Conservation (phyloP, 2,888 invertebrate species). For the Mythimna pallens region DNA sequence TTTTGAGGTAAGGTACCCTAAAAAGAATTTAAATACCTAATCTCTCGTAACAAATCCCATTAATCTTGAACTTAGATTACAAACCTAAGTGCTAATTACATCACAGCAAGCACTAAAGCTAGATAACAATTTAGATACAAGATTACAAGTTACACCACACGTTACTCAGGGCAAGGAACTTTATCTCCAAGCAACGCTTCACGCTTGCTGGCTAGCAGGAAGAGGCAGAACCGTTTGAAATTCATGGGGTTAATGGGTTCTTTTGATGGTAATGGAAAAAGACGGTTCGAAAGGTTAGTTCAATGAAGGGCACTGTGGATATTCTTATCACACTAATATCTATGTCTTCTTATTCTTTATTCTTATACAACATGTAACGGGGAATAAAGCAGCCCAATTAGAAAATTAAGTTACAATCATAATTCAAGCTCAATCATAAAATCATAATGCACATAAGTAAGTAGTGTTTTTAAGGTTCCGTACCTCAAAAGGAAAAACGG, state of each 20-base stretch:
- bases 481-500: no score
- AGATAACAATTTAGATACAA: constrained; percentile 9
- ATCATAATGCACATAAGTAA: no score
- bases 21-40: neutral
- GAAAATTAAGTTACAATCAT: no score
- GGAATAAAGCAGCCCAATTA: no score
- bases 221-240: constrained; percentile 46
- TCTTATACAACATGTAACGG: no score
- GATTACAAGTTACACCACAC: constrained; percentile 26
- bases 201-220: constrained; percentile 64
- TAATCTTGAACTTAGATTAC: constrained; percentile 19
- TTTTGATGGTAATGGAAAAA: constrained; percentile 22
- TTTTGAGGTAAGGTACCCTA: no score
- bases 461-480: no score
- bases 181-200: constrained; percentile 63
- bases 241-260: constrained; percentile 40
- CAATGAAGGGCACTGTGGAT: neutral
- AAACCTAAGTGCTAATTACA: constrained; percentile 29
- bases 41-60: neutral
- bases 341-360: no score
- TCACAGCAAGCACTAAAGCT: neutral
- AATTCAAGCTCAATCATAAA: no score
- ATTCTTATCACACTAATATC: no score
- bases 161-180: constrained; percentile 63
- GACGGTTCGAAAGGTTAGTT: neutral